phyloP scores from a whole-genome alignment of 2,797 vertebrate genomes.

The Trichosurus vulpecula region DNA sequence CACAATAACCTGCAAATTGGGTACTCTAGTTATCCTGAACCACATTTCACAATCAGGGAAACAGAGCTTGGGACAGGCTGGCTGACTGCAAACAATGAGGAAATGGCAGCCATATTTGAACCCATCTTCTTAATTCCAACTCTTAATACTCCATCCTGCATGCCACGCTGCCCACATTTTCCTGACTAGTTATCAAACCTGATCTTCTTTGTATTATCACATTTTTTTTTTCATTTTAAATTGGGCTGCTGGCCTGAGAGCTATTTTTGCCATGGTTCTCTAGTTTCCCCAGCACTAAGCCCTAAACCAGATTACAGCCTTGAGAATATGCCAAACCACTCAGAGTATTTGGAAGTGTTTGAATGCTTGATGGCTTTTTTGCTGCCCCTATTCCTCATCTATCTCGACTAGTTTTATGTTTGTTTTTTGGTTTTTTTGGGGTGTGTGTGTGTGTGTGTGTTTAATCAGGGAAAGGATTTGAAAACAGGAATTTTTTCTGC shows the following conservation, averaged over 20 bases:
- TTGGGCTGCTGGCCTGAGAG: background rate
- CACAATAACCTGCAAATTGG: background rate
- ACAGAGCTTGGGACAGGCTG: background rate
- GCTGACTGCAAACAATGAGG: background rate
- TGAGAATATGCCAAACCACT: background rate
- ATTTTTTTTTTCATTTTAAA: background rate
- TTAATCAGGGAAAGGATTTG: background rate
- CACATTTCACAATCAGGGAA: background rate
- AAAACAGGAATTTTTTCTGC: conserved; percentile 21
- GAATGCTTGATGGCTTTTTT: background rate
- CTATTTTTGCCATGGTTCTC: conserved; percentile 2
- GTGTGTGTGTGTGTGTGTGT: no score
- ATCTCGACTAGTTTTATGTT: conserved; percentile 5
- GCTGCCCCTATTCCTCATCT: background rate
- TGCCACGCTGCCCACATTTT: background rate
- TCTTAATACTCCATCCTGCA: background rate
- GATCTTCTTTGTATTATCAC: background rate
- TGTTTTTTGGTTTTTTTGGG: no score
- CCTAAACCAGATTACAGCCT: background rate
- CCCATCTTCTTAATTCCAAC: background rate
- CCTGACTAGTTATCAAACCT: background rate
- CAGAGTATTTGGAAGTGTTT: background rate
- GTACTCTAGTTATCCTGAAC: background rate
- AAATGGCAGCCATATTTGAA: background rate
- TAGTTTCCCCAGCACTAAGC: background rate